phyloP scores from a whole-genome alignment of 2,888 invertebrate species.

The Drosophila meridiana region DNA sequence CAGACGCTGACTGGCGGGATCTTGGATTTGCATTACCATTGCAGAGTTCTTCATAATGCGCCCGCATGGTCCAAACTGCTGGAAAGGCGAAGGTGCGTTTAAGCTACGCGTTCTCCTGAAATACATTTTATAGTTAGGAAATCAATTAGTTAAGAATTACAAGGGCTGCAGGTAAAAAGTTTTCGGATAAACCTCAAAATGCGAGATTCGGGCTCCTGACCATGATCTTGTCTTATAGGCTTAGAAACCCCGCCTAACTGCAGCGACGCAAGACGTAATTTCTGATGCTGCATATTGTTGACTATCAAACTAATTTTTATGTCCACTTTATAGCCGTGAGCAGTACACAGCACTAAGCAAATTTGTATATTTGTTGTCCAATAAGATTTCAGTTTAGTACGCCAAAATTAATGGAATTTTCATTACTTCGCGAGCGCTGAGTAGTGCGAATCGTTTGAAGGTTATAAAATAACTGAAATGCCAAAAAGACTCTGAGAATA shows the following conservation, averaged over 20 bases:
- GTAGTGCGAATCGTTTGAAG: conserved; percentile 56
- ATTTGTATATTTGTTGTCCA: neutral
- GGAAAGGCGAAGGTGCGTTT: conserved; percentile 98
- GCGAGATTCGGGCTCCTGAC: conserved; percentile 28
- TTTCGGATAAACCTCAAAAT: conserved; percentile 48
- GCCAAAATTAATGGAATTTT: conserved; percentile 50
- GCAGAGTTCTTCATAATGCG: conserved; percentile 98
- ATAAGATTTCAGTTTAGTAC: neutral
- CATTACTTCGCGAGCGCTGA: conserved; percentile 18
- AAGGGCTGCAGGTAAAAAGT: neutral
- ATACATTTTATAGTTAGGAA: conserved; percentile 74
- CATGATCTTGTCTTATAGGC: conserved; percentile 23
- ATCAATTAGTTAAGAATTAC: neutral
- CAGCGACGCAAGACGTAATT: conserved; percentile 27
- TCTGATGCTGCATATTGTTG: conserved; percentile 41
- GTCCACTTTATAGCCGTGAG: conserved; percentile 19
- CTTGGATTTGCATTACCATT: conserved; percentile 99
- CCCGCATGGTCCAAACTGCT: conserved; percentile 99
- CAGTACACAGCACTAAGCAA: conserved; percentile 10
- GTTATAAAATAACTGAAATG: conserved; percentile 70
- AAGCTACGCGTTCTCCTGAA: conserved; percentile 96
- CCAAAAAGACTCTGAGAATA: conserved; percentile 58
- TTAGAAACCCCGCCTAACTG: conserved; percentile 23
- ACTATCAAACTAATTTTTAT: conserved; percentile 10
- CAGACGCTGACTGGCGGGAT: conserved; percentile 97